Conservation (phyloP, 2,888 invertebrate genomes). For the Blastobasis lacticolella region DNA sequence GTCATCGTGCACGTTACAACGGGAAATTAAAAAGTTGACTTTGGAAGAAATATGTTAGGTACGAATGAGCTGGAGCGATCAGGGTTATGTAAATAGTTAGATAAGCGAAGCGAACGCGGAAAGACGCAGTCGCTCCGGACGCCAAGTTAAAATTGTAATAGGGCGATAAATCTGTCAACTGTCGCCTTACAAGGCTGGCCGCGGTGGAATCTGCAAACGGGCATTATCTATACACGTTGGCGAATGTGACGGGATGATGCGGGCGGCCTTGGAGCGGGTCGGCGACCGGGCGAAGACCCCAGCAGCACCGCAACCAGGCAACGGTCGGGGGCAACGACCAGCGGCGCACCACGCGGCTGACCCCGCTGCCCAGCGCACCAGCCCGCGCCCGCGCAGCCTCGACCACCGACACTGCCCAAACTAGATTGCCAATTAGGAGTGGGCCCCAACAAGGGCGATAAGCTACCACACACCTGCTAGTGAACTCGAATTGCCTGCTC, state of each 20-base stretch:
- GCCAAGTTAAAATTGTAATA: conserved; percentile 1
- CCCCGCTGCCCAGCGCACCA: conserved; percentile 29
- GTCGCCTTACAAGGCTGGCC: conserved; percentile 17
- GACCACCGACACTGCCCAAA: not conserved
- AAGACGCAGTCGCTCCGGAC: not conserved
- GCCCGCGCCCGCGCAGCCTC: conserved; percentile 10
- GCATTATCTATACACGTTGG: conserved; percentile 42
- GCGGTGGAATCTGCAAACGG: conserved; percentile 47
- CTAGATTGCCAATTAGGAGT: not conserved
- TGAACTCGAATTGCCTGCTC: no score
- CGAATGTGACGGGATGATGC: conserved; percentile 64
- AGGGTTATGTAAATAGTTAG: no score
- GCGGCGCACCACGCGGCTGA: conserved; percentile 41
- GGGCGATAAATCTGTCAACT: conserved; percentile 14
- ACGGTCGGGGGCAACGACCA: conserved; percentile 73
- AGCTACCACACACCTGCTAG: no score
- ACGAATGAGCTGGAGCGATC: no score
- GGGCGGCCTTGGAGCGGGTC: conserved; percentile 70
- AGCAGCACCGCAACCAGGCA: conserved; percentile 67
- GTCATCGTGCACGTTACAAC: no score
- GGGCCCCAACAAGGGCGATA: no score
- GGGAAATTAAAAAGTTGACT: no score
- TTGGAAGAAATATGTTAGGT: no score
- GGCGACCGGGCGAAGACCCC: conserved; percentile 72
- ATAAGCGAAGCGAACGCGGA: not conserved